phyloP scores from a whole-genome alignment of 2,113 vertebrate genomes.

The Mungos mungo region DNA sequence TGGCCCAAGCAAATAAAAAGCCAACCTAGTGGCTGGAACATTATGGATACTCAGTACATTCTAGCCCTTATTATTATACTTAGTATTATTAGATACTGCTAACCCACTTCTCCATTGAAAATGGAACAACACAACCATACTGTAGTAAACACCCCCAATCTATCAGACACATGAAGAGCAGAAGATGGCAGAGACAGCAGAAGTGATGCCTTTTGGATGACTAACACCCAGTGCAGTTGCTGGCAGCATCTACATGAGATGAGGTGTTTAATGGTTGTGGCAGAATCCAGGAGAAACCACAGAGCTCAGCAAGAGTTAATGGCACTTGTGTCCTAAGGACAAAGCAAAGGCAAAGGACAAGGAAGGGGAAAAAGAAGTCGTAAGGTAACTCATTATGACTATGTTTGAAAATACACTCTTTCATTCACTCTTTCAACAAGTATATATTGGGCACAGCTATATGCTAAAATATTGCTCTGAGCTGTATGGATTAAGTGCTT shows the following conservation, averaged over 20 bases:
- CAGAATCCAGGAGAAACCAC: neutral
- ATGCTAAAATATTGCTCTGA: neutral
- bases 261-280: neutral
- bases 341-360: neutral
- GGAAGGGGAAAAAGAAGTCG: neutral
- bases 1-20: neutral
- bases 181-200: neutral
- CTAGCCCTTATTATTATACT: neutral
- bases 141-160: neutral
- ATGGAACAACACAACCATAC: neutral
- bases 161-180: neutral
- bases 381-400: neutral
- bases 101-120: neutral
- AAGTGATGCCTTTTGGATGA: neutral
- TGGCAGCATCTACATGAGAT: neutral
- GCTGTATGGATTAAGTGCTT: too few relatives aligned
- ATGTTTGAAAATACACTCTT: neutral
- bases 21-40: neutral
- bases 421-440: neutral
- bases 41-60: neutral
- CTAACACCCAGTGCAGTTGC: neutral
- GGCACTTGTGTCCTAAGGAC: neutral
- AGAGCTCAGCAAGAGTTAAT: neutral
- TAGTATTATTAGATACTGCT: neutral
- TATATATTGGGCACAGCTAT: neutral